Evolutionary conservation across 2,888 invertebrate species (phyloP).

Genomic region (Nomada hirtipes): DNA sequence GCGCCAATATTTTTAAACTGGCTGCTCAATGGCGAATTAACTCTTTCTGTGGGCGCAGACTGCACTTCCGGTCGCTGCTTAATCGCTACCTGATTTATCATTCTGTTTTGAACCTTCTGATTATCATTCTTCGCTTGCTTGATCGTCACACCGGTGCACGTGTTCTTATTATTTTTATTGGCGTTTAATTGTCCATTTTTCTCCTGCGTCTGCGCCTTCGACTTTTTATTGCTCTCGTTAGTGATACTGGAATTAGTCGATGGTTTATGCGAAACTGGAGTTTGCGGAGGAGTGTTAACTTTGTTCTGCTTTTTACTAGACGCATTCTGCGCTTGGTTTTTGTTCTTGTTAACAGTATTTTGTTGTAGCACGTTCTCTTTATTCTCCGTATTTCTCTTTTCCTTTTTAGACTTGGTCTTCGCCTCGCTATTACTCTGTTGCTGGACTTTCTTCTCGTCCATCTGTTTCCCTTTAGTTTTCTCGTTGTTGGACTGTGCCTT

Average conservation of each 20-base stretch:
- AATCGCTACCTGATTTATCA: constrained; percentile 44
- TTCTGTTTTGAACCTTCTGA: constrained; percentile 72
- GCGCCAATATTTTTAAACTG: constrained; percentile 77
- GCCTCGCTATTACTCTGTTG: constrained; percentile 69
- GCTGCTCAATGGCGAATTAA: constrained; percentile 74
- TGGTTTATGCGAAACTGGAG: constrained; percentile 53
- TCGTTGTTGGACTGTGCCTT: constrained; percentile 74
- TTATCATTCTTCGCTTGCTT: constrained; percentile 70
- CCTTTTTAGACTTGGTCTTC: constrained; percentile 80
- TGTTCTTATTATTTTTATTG: constrained; percentile 25
- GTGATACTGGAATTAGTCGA: constrained; percentile 44
- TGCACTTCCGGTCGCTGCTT: constrained; percentile 69
- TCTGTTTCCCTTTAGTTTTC: constrained; percentile 74
- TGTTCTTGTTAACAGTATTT: constrained; percentile 69
- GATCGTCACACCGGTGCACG: constrained; percentile 17
- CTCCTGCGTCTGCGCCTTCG: constrained; percentile 59
- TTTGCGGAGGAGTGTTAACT: constrained; percentile 56
- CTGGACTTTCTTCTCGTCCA: constrained; percentile 68
- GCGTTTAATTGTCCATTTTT: constrained; percentile 51
- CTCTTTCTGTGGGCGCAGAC: constrained; percentile 60
- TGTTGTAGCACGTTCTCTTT: constrained; percentile 77
- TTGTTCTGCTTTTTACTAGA: constrained; percentile 69
- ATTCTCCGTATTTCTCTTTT: constrained; percentile 79
- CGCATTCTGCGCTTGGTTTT: constrained; percentile 64
- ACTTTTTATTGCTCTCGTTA: constrained; percentile 52